Base-by-base conservation (phyloP, 35 echinoderm and acorn worm species). In the Apostichopus parvimensis region DNA sequence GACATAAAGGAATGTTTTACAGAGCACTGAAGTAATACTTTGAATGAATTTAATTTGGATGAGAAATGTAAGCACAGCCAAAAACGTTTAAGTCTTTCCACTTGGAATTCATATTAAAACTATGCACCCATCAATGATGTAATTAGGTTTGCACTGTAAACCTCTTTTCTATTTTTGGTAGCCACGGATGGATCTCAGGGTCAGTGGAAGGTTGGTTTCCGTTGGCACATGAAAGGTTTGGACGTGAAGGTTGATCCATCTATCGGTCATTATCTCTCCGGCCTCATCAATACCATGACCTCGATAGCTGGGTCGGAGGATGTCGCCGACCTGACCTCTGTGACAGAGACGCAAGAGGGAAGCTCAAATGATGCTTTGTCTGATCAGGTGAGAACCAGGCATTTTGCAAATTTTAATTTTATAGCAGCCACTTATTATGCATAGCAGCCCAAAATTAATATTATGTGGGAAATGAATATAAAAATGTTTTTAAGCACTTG, bases 141-240 rank as follows among this genome's bases (percentile, higher is more conserved):
- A 14, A 4, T 72, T 2, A 20, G 68, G 68, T 12, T 72, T 14
- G 68, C 12, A 72, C 12, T 14, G 68, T 12, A 4, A 13, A 25
- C 24, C 4, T 54, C 59, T 86, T 13, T 26, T 62, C 24, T 86
- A 14, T 86, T 21, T 17, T 53, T 86, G 34, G 23, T 56, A 45
- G 79, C 80, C 17, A 53, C 25, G 20, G 88, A 90, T 78, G 24
- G 65, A 28, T 91, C 94, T 15, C 90, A 91, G 1, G 97, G 97
- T 56, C 93, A 93, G 58, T 98, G 97, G 97, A 91, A 92, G 93
- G 89, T 98, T 15, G 93, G 95, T 77, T 94, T 98, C 87, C 80
- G 91, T n/a, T 98, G 97, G 97, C 61, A 93, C 11, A 98, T 98
- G 97, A 91, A 94, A 78, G 97, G 97, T 14, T 80, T 98, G 14